Base-by-base conservation (phyloP, 2,113 vertebrate genomes). In the Sinocyclocheilus maitianheensis region DNA sequence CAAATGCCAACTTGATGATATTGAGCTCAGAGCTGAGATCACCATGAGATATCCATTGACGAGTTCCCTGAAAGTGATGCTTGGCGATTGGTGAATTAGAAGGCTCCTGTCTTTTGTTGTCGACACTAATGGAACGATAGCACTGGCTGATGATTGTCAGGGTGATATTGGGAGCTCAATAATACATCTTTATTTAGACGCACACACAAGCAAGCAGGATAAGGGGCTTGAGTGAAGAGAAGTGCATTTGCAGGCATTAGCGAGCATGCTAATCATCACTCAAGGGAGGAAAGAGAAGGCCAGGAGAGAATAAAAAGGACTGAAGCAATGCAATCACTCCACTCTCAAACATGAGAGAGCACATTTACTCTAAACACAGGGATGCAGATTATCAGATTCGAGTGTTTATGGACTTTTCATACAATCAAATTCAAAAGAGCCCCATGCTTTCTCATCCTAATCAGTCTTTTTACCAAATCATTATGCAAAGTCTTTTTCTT, bases 241-340 rank as follows among this genome's bases (percentile, higher is more conserved):
- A 72, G 65, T 83, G 81, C 81, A 83, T 83, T 83, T 72, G 81
- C 81, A 55, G 48, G 46, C 81, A 83, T 83, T 83, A 83, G 81
- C 81, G 81, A 83, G 81, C 65, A 83, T 83, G 81, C 81, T 72
- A 83, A 83, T 83, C 81, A 83, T 72, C 63, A 72, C 81, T 83
- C 67, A 65, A 53, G 84, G 84, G 83, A 84, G 83, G 58, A 51
- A 62, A 77, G 71, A 22, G 51, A 71, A 84, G 71, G 83, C 51
- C 69, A 84, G 74, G 48, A 72, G 81, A 83, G 81, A 83, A 82
- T 82, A 26, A 69, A 79, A 79, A 60, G 53, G 77, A 82, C 80
- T 51, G 62, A 48, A 72, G 81, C 46, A 83, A 72, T 83, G 63
- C 65, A 71, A 65, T 65, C 40, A 46, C 79, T 81, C 65, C 46